Evolutionary conservation across 2,888 invertebrate species (phyloP).

Genomic region (Lochmaea crataegi): DNA sequence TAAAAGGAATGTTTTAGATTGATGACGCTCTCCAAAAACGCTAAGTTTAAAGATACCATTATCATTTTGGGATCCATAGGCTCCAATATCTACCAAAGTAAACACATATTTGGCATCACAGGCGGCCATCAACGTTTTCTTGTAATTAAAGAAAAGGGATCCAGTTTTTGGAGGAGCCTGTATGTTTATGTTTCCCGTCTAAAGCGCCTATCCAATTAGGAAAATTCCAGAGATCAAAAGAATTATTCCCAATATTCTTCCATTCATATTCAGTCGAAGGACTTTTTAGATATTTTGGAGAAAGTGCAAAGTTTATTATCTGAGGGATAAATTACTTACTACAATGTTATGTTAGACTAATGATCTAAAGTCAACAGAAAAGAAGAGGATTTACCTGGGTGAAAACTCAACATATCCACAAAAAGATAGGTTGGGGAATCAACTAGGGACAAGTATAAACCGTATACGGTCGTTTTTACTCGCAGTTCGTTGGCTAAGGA

Average conservation of each 20-base stretch:
- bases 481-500: too few species aligned
- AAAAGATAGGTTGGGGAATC: too few species aligned
- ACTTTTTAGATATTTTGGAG: constrained; percentile 38
- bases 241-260: constrained; percentile 38
- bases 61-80: constrained; percentile 56
- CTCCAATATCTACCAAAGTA: too few species aligned
- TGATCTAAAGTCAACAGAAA: too few species aligned
- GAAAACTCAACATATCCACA: too few species aligned
- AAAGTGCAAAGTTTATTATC: too few species aligned
- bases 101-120: too few species aligned
- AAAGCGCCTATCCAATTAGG: constrained; percentile 46
- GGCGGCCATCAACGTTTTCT: constrained; percentile 43
- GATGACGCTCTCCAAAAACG: constrained; percentile 43
- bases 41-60: constrained; percentile 51
- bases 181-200: constrained; percentile 38
- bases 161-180: constrained; percentile 45
- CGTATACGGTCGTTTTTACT: too few species aligned
- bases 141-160: constrained; percentile 39
- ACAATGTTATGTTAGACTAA: constrained; percentile 5
- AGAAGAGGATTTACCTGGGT: too few species aligned
- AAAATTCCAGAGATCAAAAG: constrained; percentile 42
- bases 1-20: constrained; percentile 34
- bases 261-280: constrained; percentile 41
- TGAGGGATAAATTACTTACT: neutral
- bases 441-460: too few species aligned